Base-by-base conservation (phyloP, 1,140 invertebrate genomes). In the Oreohelix idahoensis region DNA sequence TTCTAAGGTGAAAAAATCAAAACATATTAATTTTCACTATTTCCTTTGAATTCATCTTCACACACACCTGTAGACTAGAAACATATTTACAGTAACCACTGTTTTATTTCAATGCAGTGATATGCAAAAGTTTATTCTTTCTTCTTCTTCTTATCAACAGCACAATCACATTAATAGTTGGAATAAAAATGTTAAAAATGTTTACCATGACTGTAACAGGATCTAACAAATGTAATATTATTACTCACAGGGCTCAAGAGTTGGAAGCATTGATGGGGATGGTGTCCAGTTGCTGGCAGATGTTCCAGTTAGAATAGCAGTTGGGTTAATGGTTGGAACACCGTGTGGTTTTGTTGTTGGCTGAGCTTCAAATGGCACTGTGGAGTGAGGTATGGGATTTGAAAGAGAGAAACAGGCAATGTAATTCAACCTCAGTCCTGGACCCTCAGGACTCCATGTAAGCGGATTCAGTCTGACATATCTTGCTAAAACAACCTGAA, bases 361-460 rank as follows among this genome's bases (percentile, higher is more conserved):
- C 23, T 71, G 15, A 71, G 5, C 29, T 58, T 58, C 53, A 15
- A 53, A n/a, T 51, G 70, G n/a, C 26, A 82, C 26, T 23, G 69
- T 51, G 66, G 80, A 45, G 1, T 70, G 10, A 11, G 83, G 32
- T 45, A 38, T 73, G 26, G 42, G 0, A 29, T 13, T 69, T 26
- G 49, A 15, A 29, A 17, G n/a, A 20, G 69, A 29, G 66, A 81
- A 84, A 74, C 88, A 89, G 0, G 84, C 86, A 51, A 89, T 79
- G 20, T 88, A 58, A 71, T 87, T 87, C 42, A 89, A 81, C 38
- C 88, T 80, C 53, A 89, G 35, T 36, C 79, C 88, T 32, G 83
- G 73, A 0, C 87, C 86, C 32, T 26, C 71, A 0, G 83, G 75
- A 17, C 81, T 66, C 78, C 84, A 85, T 20, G 81, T 78, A 0